Evolutionary conservation across 1,140 invertebrate genomes (phyloP).

Genomic region (Drosophila bifasciata): DNA sequence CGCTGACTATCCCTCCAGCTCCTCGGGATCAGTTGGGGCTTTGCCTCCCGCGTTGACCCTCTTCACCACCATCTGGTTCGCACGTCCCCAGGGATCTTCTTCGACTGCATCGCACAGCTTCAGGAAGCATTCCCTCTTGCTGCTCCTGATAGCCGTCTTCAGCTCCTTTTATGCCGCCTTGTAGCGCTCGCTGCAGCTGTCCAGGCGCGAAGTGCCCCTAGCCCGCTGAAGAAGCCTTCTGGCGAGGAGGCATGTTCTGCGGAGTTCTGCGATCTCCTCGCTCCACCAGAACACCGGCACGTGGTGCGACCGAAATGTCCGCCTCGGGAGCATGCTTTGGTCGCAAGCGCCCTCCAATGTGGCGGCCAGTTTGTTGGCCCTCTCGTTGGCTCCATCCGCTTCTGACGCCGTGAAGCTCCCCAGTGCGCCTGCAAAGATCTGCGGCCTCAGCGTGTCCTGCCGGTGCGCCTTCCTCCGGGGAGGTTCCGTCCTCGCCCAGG

Average conservation of each 20-base stretch:
- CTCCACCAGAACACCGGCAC: no score
- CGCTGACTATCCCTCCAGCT: no score
- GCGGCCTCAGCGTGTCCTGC: neutral
- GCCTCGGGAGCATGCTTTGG: neutral
- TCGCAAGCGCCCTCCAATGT: neutral
- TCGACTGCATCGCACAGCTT: no score
- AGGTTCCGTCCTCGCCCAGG: neutral
- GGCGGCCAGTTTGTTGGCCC: neutral
- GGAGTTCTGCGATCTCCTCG: no score
- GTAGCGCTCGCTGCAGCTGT: neutral
- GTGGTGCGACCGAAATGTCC: no score
- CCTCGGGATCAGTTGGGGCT: no score
- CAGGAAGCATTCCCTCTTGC: no score
- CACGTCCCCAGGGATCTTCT: no score
- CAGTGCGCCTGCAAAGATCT: neutral
- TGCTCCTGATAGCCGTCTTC: no score
- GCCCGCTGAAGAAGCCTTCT: neutral
- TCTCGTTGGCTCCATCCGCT: neutral
- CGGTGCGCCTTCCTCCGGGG: neutral
- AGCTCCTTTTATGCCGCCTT: neutral
- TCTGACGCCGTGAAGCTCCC: neutral
- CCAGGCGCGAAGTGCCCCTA: neutral
- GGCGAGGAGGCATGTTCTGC: no score
- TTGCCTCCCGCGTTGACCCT: no score
- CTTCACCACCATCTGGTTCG: no score